Conservation (phyloP, 2,888 invertebrate species). For the Eristalinus sepulchralis region DNA sequence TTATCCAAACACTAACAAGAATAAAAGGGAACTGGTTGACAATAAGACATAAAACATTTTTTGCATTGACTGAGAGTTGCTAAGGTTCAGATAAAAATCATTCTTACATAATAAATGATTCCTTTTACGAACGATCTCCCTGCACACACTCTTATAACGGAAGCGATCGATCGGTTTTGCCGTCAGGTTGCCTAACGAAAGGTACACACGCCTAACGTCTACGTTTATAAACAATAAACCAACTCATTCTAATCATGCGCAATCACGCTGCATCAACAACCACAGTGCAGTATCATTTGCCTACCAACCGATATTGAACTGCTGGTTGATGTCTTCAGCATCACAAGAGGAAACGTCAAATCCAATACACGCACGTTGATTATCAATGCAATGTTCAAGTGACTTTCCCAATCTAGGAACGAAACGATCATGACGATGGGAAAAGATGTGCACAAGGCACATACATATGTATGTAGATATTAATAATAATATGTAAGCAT, state of each 20-base stretch:
- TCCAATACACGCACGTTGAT: constrained; percentile 11
- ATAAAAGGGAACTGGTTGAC: too few relatives aligned
- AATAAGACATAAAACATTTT: too few relatives aligned
- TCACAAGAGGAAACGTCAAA: background rate
- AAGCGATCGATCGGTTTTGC: constrained; percentile 27
- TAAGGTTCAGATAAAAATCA: background rate
- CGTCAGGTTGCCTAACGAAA: background rate
- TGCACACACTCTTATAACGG: constrained; percentile 15
- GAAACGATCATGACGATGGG: constrained; percentile 40
- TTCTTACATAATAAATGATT: constrained; percentile 44
- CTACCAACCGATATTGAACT: background rate
- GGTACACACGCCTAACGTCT: background rate
- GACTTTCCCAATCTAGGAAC: constrained; percentile 62
- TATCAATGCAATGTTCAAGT: constrained; percentile 57
- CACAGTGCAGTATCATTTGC: constrained; percentile 37
- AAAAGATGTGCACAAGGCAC: background rate
- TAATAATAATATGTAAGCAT: too few relatives aligned
- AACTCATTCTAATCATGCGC: constrained; percentile 42
- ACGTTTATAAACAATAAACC: constrained; percentile 38
- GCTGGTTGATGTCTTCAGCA: constrained; percentile 32
- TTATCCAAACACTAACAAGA: too few relatives aligned
- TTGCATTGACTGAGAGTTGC: too few relatives aligned
- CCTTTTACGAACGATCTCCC: constrained; percentile 29
- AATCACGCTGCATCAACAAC: constrained; percentile 39
- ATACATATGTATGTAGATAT: constrained; percentile 17